Evolutionary conservation across 2,113 vertebrate genomes (phyloP).

Genomic region (Ageneiosus marmoratus): DNA sequence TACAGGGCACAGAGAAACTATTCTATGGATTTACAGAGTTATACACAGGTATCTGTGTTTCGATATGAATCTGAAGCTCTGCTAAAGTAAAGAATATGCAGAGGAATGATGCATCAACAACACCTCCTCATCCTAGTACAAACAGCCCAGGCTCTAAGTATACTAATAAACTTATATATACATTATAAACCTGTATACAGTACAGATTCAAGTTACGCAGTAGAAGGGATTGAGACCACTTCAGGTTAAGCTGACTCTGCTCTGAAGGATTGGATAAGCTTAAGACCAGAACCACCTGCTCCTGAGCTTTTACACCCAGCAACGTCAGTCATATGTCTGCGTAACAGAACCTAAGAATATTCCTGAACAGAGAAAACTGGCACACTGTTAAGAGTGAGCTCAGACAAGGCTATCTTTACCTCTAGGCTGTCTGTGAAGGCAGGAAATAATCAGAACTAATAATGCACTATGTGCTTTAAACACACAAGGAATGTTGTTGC

Average conservation of each 20-base stretch:
- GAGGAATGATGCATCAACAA: background rate
- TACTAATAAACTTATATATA: background rate
- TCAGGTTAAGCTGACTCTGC: constrained; percentile 70
- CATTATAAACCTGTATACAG: no score
- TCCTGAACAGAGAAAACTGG: constrained; percentile 26
- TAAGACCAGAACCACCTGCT: constrained; percentile 67
- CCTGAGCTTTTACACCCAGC: constrained; percentile 59
- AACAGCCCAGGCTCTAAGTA: background rate
- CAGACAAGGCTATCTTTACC: background rate
- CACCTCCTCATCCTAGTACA: background rate
- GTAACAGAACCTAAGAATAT: constrained; percentile 39
- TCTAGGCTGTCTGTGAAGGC: background rate
- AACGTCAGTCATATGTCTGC: constrained; percentile 47
- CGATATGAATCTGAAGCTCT: no score
- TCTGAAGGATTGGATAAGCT: constrained; percentile 68
- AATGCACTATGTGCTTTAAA: background rate
- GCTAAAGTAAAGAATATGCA: background rate
- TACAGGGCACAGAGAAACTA: background rate
- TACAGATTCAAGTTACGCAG: constrained; percentile 57
- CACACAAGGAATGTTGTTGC: background rate
- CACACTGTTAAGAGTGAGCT: background rate
- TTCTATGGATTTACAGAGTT: no score
- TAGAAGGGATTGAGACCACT: constrained; percentile 67
- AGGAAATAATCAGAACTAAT: background rate
- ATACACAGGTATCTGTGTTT: background rate